phyloP scores from a whole-genome alignment of 2,113 vertebrate species.

The Hystrix cristata region DNA sequence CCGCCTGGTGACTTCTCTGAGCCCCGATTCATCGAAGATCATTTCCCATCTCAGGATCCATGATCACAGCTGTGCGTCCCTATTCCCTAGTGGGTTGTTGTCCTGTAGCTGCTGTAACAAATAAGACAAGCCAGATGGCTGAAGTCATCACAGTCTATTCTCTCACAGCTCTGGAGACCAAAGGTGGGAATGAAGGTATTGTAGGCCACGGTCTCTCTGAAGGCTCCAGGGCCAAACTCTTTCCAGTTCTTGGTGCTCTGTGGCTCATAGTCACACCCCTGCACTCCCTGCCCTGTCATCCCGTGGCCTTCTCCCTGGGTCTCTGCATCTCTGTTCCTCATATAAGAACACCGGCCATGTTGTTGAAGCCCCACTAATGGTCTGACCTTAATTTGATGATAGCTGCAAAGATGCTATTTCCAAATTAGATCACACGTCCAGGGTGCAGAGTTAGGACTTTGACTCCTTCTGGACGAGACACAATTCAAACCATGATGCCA shows the following conservation, averaged over 20 bases:
- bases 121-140: not conserved
- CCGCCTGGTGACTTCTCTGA: too few species aligned
- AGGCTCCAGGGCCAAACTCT: not conserved
- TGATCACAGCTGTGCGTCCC: not conserved
- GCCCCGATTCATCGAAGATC: not conserved
- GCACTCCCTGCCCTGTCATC: not conserved
- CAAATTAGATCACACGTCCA: not conserved
- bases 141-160: not conserved
- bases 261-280: accelerated
- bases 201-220: not conserved
- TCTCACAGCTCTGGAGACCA: not conserved
- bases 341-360: not conserved
- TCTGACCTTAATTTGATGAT: not conserved
- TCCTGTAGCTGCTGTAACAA: not conserved
- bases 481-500: not conserved
- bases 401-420: not conserved
- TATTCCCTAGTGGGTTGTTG: accelerated
- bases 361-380: not conserved
- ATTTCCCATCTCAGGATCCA: not conserved
- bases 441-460: not conserved
- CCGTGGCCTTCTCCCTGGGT: not conserved
- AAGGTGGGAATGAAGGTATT: not conserved
- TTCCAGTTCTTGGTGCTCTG: accelerated
- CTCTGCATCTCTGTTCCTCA: not conserved
- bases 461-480: not conserved